phyloP scores from a whole-genome alignment of 2,113 vertebrate genomes.

The Sardina pilchardus region DNA sequence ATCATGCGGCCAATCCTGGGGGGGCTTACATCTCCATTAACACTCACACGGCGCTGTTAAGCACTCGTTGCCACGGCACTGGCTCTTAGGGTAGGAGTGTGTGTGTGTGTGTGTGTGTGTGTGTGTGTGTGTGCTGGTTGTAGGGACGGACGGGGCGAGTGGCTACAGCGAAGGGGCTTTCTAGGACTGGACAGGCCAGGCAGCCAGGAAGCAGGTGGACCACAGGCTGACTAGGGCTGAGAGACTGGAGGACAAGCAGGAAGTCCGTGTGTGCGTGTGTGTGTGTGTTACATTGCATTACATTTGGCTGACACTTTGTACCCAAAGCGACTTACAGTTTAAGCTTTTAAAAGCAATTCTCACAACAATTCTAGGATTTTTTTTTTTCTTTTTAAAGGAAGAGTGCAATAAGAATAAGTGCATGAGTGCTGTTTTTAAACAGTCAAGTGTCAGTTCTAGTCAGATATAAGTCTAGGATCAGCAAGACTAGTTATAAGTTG shows the following conservation, averaged over 20 bases:
- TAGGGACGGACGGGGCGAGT: not conserved
- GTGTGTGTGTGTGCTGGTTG: not conserved
- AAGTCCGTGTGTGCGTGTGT: not conserved
- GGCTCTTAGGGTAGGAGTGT: constrained; percentile 43
- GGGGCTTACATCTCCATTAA: constrained; percentile 61
- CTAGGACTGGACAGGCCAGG: not conserved
- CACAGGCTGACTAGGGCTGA: not conserved
- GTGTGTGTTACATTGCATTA: too few relatives aligned
- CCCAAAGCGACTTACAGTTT: too few relatives aligned
- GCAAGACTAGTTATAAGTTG: too few relatives aligned
- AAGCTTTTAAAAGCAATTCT: too few relatives aligned
- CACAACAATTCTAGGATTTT: too few relatives aligned
- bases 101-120: not conserved
- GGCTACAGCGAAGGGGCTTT: not conserved
- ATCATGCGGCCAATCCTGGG: constrained; percentile 61
- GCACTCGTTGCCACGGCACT: constrained; percentile 43
- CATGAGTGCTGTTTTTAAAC: too few relatives aligned
- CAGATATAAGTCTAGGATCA: too few relatives aligned
- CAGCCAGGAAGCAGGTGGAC: not conserved
- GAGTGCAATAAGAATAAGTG: too few relatives aligned
- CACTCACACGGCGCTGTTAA: constrained; percentile 60
- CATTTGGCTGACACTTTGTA: too few relatives aligned
- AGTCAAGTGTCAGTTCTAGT: too few relatives aligned
- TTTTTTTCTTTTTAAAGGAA: too few relatives aligned
- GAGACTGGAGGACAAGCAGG: not conserved